Evolutionary conservation across 1,140 invertebrate species (phyloP).

Genomic region (Drosophila aff.): DNA sequence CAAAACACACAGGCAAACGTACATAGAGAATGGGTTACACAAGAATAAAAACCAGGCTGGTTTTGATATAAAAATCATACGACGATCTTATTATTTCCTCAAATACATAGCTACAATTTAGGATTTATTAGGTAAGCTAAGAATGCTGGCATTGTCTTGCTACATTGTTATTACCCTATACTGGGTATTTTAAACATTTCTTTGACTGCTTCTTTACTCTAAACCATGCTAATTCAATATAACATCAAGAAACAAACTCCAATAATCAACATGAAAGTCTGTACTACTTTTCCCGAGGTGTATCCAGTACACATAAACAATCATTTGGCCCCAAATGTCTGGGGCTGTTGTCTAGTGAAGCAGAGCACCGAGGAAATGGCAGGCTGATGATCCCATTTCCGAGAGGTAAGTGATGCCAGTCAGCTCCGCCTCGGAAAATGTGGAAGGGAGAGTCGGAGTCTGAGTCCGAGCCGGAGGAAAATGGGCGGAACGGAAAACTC

Average conservation of each 20-base stretch:
- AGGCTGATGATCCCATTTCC: slow-evolving; percentile 85
- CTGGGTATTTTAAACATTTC: too few species aligned
- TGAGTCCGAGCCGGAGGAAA: slow-evolving; percentile 28
- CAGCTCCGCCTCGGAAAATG: slow-evolving; percentile 41
- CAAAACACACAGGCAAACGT: slow-evolving; percentile 29
- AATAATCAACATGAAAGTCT: not conserved
- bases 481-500: slow-evolving; percentile 33
- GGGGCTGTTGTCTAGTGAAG: slow-evolving; percentile 71
- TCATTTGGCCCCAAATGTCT: slow-evolving; percentile 75
- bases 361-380: slow-evolving; percentile 77
- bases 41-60: not conserved
- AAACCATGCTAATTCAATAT: not conserved
- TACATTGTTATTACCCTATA: too few species aligned
- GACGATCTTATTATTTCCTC: too few species aligned
- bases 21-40: slow-evolving; percentile 18
- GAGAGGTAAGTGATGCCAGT: slow-evolving; percentile 84
- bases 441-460: not conserved
- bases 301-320: slow-evolving; percentile 68
- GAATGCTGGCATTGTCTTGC: not conserved
- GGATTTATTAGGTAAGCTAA: not conserved
- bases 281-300: slow-evolving; percentile 3
- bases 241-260: not conserved
- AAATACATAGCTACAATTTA: too few species aligned
- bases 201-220: too few species aligned
- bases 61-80: not conserved